phyloP scores from a whole-genome alignment of 2,888 invertebrate species.

The Diaperis boleti region DNA sequence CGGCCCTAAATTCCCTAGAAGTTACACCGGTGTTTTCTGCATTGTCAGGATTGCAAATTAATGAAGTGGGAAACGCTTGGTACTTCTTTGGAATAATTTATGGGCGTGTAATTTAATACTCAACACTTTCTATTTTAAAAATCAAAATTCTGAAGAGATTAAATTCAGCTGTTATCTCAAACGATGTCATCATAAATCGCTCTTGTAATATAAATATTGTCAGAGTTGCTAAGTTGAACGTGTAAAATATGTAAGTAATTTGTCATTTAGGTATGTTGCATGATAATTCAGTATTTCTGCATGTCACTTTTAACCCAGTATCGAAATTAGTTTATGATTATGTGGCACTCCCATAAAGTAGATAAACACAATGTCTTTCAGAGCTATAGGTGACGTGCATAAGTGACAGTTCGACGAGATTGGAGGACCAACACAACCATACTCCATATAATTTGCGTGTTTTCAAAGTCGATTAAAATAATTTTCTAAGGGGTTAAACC shows the following conservation, averaged over 20 bases:
- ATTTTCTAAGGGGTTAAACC: too few relatives aligned
- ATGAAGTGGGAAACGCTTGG: too few relatives aligned
- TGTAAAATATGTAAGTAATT: too few relatives aligned
- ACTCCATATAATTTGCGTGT: too few relatives aligned
- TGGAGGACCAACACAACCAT: too few relatives aligned
- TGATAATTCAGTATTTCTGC: neutral
- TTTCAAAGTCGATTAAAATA: too few relatives aligned
- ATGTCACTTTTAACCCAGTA: neutral
- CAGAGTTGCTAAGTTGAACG: neutral
- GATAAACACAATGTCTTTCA: neutral
- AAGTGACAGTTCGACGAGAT: too few relatives aligned
- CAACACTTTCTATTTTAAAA: too few relatives aligned
- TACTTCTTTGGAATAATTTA: too few relatives aligned
- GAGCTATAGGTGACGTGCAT: too few relatives aligned
- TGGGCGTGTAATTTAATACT: too few relatives aligned
- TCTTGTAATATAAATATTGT: neutral
- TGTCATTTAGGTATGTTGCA: neutral
- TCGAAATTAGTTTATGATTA: neutral
- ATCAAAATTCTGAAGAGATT: too few relatives aligned
- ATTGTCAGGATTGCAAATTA: neutral
- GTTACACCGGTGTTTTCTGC: neutral
- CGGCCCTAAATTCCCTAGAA: constrained; percentile 3
- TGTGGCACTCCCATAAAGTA: neutral
- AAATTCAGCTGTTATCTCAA: neutral
- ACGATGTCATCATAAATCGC: neutral